Evolutionary conservation across 92 coral and sea anemone species (phyloP), one percentile per base, ranked within the genome.

Genomic region (Parazoanthus darwini): DNA sequence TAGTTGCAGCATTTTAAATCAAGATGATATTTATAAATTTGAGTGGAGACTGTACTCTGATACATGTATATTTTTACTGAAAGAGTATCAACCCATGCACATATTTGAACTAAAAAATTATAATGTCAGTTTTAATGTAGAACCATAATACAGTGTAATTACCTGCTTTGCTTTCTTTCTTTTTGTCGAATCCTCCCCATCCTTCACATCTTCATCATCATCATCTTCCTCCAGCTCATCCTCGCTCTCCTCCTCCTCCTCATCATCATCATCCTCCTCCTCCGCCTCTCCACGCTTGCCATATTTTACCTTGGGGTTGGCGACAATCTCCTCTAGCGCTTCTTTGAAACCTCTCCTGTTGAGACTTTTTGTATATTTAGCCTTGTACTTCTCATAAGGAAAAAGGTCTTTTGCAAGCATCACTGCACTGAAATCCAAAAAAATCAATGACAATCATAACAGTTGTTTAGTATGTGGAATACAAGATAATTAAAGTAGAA

Each of bases 351-450:
- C 96, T 37, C 90, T 80, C 80, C 98, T 88, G 35, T 74, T 91
- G 38, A 81, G 74, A 59, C 70, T 71, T 42, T 91, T 91, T 4
- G 90, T 90, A 89, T 77, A 97, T 74, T 94, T 97, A 0, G 88
- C 80, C 84, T 95, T 97, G 89, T 94, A 81, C 25, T 95, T 92
- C 79, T 94, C 94, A 86, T 97, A 97, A 0, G 94, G 96, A 88
- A 90, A 97, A 11, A 97, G 90, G 88, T 97, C 99, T 86, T 91
- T 95, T 16, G 94, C 92, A 67, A 81, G 97, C 99, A 97, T 97
- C 70, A 97, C 92, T 18, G 99, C 99, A 77, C 99, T 97, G 85
- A 3, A 85, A 67, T 29, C 20, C 10, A 2, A 22, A 5, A 63
- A 63, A 18, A 51, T 1, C 10, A 8, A 51, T 51, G 1, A 4